Evolutionary conservation across 1,140 invertebrate genomes (phyloP), one percentile per base, ranked within the genome.

Genomic region (Pachypeltis micranthus): DNA sequence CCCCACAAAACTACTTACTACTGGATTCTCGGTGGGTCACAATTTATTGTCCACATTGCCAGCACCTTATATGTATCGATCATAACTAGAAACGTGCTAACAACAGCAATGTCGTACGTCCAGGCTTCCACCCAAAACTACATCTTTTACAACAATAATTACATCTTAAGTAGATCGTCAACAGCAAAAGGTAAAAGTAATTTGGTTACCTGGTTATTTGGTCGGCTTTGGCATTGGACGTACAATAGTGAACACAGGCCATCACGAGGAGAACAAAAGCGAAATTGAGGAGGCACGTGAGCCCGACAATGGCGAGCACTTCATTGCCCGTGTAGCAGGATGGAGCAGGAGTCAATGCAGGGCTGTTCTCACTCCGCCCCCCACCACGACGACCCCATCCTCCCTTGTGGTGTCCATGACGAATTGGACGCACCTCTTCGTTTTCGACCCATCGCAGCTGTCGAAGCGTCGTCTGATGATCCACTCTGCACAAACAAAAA

Each of bases 201-300:
- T n/a, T n/a, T n/a, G n/a, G n/a, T 59, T 29, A 64, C 63, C 56
- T 64, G 4, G 63, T 27, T 59, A 65, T 34, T 26, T 61, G 47
- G 14, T 47, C 23, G 44, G 27, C 24, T 29, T 54, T 60, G 16
- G 59, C 19, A 10, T 31, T 54, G 23, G 62, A 31, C 47, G 59
- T 70, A 64, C 69, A 71, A 54, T 68, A 67, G 47, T 71, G 69
- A 10, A 72, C 70, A 61, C 70, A 68, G 12, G 64, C 66, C 67
- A 72, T 70, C 3, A 72, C 67, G 16, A 69, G 31, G n/a, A 71
- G 31, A 14, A 72, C 68, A 63, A 71, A 71, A 27, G 70, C 70
- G 44, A 72, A 69, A 63, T 71, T 72, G 28, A 72, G 64, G 14
- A 68, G 67, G 47, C 70, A 71, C 14, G 70, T 72, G 44, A 72